Evolutionary conservation across 2,888 invertebrate species (phyloP).

Genomic region (Cylloceria caligata): DNA sequence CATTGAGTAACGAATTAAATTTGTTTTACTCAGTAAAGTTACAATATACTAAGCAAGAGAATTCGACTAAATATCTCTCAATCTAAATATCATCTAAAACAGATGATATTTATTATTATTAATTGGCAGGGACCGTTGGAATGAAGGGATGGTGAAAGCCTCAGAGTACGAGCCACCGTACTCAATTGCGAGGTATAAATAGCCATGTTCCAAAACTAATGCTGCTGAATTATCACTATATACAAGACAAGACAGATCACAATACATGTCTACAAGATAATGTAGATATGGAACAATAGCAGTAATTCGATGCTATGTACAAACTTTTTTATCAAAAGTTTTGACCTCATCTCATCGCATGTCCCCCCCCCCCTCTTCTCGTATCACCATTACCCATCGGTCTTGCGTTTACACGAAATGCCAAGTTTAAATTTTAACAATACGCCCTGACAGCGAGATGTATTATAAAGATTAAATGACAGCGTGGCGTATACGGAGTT

Average conservation of each 20-base stretch:
- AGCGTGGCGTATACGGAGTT: slow-evolving; percentile 11
- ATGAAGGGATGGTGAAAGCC: neutral
- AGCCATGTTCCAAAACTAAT: neutral
- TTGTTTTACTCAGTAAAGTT: neutral
- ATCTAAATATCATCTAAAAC: too few relatives aligned
- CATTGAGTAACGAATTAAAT: neutral
- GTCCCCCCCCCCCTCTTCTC: too few relatives aligned
- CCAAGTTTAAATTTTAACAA: slow-evolving; percentile 63
- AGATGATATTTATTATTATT: neutral
- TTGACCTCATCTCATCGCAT: slow-evolving; percentile 4
- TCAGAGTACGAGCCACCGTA: neutral
- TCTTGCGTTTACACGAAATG: slow-evolving; percentile 25
- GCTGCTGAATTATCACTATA: neutral
- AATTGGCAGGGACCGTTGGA: neutral
- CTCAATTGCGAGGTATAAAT: neutral
- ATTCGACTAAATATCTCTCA: neutral
- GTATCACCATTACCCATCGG: neutral
- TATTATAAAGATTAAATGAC: slow-evolving; percentile 41
- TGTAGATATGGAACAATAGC: neutral
- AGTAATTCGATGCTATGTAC: neutral
- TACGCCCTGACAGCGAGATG: slow-evolving; percentile 45
- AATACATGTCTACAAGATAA: too few relatives aligned
- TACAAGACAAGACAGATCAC: too few relatives aligned
- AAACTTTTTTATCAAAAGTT: slow-evolving; percentile 52
- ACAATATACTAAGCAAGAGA: neutral